Evolutionary conservation across 2,113 vertebrate genomes (phyloP).

Genomic region (Pluvianellus socialis): DNA sequence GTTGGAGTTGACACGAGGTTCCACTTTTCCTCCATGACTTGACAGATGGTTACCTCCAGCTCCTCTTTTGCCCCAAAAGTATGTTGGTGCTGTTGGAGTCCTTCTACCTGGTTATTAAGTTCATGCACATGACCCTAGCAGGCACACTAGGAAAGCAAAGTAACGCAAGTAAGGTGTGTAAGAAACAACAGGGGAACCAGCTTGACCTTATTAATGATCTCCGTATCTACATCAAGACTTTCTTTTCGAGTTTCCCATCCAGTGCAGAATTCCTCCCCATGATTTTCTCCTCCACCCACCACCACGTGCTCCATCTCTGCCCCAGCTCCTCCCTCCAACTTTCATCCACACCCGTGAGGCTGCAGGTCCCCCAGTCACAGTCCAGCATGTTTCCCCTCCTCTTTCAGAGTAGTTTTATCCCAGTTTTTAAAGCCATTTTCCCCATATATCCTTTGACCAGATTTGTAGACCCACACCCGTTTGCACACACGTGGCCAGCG

Average conservation of each 20-base stretch:
- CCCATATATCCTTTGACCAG: background rate
- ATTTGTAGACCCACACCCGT: background rate
- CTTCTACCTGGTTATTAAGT: background rate
- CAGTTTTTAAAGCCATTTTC: background rate
- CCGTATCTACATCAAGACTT: background rate
- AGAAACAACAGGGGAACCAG: background rate
- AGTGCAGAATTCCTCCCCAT: background rate
- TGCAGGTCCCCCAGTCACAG: background rate
- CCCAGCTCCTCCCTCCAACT: background rate
- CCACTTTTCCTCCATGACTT: background rate
- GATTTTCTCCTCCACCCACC: background rate
- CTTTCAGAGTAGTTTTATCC: background rate
- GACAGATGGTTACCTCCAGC: background rate
- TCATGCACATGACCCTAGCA: background rate
- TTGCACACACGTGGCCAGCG: accelerated
- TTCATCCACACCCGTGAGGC: accelerated
- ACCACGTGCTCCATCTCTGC: background rate
- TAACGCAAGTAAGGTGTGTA: background rate
- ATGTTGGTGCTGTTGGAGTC: background rate
- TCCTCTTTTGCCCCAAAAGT: background rate
- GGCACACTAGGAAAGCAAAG: background rate
- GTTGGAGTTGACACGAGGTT: background rate
- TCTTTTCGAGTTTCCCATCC: background rate
- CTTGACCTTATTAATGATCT: background rate
- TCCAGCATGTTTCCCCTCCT: background rate